These are phyloP conservation scores for Fopius arisanus DNA, from an alignment of 1,140 invertebrate genomes.

Conservation along the genomic window DNA sequence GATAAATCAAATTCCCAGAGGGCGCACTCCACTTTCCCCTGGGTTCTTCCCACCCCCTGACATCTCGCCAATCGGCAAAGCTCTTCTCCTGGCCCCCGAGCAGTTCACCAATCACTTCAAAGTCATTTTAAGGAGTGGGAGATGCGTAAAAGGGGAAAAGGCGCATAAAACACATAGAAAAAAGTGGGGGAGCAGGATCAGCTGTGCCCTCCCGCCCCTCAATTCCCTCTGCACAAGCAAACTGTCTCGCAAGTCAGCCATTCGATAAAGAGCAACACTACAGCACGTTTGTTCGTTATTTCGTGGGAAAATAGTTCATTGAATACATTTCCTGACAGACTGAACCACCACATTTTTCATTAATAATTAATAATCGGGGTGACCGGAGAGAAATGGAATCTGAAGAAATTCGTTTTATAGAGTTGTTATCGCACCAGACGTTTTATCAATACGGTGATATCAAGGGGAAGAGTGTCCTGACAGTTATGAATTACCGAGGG, in stretches of 20 bases:
- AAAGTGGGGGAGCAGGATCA: slow-evolving; percentile 35
- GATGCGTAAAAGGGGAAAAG: neutral
- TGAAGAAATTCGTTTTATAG: slow-evolving; percentile 40
- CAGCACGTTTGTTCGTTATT: neutral
- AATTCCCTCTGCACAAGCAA: neutral
- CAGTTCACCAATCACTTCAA: neutral
- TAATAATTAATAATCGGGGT: neutral
- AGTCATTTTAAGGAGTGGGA: neutral
- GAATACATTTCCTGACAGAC: neutral
- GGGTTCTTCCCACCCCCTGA: neutral
- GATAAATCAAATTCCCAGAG: neutral
- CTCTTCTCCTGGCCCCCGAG: neutral
- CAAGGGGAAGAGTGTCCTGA: slow-evolving; percentile 28
- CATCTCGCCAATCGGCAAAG: neutral
- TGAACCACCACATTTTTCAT: neutral
- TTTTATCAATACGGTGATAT: slow-evolving; percentile 36
- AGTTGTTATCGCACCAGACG: slow-evolving; percentile 24
- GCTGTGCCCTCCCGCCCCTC: slow-evolving; percentile 32
- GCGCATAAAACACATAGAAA: neutral
- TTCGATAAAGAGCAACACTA: slow-evolving; percentile 1
- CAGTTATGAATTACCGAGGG: neutral
- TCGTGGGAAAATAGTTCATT: too few species aligned
- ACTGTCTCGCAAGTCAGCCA: neutral
- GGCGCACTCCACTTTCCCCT: neutral
- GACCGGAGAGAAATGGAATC: slow-evolving; percentile 53